phyloP scores from a whole-genome alignment of 2,888 invertebrate species.

The Xiphydria camelus region DNA sequence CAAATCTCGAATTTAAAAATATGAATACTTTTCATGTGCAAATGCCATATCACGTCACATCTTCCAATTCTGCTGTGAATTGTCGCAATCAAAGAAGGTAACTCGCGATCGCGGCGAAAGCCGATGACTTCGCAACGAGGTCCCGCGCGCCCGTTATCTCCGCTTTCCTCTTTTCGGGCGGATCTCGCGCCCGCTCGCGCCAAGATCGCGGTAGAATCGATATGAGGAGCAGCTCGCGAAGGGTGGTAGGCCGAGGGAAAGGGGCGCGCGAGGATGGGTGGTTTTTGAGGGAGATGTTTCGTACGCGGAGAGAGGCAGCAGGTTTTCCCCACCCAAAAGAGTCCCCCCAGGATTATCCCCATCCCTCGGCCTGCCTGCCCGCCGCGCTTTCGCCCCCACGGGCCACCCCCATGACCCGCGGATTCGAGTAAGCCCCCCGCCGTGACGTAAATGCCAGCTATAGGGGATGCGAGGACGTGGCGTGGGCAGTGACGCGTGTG shows the following conservation, averaged over 20 bases:
- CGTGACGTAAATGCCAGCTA: slow-evolving; percentile 47
- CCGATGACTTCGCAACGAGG: too few relatives aligned
- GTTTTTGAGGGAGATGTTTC: slow-evolving; percentile 55
- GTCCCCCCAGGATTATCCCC: slow-evolving; percentile 50
- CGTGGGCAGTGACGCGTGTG: slow-evolving; percentile 56
- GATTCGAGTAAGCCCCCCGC: slow-evolving; percentile 22
- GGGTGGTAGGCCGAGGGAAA: slow-evolving; percentile 22
- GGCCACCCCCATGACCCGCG: background rate
- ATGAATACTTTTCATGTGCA: too few relatives aligned
- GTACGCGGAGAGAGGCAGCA: slow-evolving; percentile 48
- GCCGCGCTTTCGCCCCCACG: slow-evolving; percentile 23
- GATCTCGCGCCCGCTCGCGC: too few relatives aligned
- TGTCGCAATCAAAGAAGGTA: too few relatives aligned
- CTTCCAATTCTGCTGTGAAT: too few relatives aligned
- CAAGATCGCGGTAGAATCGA: slow-evolving; percentile 29
- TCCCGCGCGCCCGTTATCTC: too few relatives aligned
- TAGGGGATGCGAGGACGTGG: slow-evolving; percentile 36
- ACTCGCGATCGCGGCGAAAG: too few relatives aligned
- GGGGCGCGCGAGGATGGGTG: slow-evolving; percentile 35
- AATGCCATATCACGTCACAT: too few relatives aligned
- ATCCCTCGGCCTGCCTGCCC: slow-evolving; percentile 28
- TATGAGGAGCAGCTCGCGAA: slow-evolving; percentile 23
- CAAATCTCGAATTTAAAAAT: too few relatives aligned
- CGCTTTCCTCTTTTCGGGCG: too few relatives aligned
- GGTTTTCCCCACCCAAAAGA: slow-evolving; percentile 40